Base-by-base conservation (phyloP, 2,888 invertebrate genomes). In the Liposcelis brunnea region DNA sequence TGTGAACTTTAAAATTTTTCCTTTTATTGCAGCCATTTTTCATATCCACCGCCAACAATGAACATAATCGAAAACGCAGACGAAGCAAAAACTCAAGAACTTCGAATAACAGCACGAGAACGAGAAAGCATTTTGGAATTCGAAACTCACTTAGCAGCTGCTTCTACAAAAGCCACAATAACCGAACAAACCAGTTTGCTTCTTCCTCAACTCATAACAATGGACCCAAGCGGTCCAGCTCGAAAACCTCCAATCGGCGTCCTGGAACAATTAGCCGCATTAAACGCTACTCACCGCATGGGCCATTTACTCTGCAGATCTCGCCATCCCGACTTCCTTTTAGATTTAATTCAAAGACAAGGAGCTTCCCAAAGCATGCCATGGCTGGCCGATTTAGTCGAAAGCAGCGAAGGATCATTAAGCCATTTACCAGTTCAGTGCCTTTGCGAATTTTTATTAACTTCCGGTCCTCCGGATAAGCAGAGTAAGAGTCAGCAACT, bases 391-490 rank as follows among this genome's bases (percentile, higher is more conserved):
- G 90, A 93, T 61, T 69, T 95, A 49, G 86, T 95, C 11, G 82
- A 91, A 55, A 87, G 84, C 54, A 87, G 86, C 52, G 91, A 91
- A 58, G 83, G 86, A 1, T 83, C 86, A 14, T 65, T 68, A 51
- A 82, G 85, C 57, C 85, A 91, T 54, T 67, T 97, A 15, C 95
- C 95, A 0, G 91, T 95, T n/a, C 94, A 94, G 59, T 95, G 94
- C 59, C 71, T 97, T 42, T 95, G 95, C 67, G 95, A 95, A 67
- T 94, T 94, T 66, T 70, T 95, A 42, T 72, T 93, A 2, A 75
- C 78, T 49, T 61, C 66, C 11, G 73, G 73, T 51, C 67, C 74
- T 1, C 68, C 70, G 2, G 72, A 74, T 49, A 78, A 79, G 52
- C 76, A 77, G 55, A 68, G 75, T n/a, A 79, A 82, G 46, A 80